phyloP scores from a whole-genome alignment of 2,113 vertebrate genomes.

The Ictalurus punctatus region DNA sequence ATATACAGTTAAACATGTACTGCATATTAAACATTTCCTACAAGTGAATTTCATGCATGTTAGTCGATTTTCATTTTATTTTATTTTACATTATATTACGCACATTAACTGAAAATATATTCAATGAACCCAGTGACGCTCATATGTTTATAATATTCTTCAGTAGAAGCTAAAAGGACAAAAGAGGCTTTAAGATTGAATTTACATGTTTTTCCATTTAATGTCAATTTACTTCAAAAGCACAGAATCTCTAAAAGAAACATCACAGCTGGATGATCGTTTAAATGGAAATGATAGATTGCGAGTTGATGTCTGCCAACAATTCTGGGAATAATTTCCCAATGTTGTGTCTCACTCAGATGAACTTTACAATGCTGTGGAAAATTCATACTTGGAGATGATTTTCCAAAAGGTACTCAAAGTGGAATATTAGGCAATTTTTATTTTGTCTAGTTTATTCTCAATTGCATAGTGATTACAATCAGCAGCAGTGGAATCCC shows the following conservation, averaged over 20 bases:
- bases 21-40: not conserved
- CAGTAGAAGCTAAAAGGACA: not conserved
- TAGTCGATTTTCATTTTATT: not conserved
- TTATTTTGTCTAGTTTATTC: not conserved
- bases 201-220: slow-evolving; percentile 8
- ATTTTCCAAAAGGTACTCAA: slow-evolving; percentile 11
- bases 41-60: not conserved
- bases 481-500: not conserved
- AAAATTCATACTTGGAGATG: slow-evolving; percentile 15
- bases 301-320: slow-evolving; percentile 28
- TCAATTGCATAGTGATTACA: slow-evolving; percentile 1
- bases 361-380: slow-evolving; percentile 12
- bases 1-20: not conserved
- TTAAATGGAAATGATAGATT: slow-evolving; percentile 32
- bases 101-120: not conserved
- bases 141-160: slow-evolving; percentile 5
- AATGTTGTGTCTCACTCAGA: slow-evolving; percentile 30
- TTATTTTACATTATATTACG: not conserved
- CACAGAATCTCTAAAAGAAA: not conserved
- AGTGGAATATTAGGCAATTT: not conserved
- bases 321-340: slow-evolving; percentile 44
- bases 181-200: not conserved
- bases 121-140: not conserved
- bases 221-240: slow-evolving; percentile 7
- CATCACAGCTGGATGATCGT: slow-evolving; percentile 21